These are phyloP conservation scores for Dromococcyx pavoninus DNA, from an alignment of 2,797 vertebrate species.

Conservation along the genomic window DNA sequence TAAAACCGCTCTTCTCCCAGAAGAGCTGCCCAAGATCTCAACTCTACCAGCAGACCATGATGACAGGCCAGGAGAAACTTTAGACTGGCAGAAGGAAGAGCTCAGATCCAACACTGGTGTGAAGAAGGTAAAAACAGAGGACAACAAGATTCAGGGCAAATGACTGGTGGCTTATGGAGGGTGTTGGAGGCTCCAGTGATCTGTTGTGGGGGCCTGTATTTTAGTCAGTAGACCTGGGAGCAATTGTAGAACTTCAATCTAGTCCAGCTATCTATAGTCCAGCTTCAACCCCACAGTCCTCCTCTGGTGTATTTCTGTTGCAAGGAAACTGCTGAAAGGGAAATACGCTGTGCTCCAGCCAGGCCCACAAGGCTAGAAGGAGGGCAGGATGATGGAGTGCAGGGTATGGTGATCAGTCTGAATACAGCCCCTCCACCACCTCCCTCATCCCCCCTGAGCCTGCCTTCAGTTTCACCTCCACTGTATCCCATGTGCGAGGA, in stretches of 20 bases:
- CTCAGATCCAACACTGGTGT: neutral
- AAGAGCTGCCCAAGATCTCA: neutral
- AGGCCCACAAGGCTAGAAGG: neutral
- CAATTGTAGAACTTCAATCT: neutral
- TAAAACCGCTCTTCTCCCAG: neutral
- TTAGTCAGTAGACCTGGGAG: neutral
- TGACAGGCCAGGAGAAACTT: accelerated
- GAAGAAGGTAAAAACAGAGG: neutral
- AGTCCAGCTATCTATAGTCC: neutral
- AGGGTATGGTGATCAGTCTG: neutral
- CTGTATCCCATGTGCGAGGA: accelerated
- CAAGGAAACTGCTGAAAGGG: neutral
- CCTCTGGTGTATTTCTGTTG: neutral
- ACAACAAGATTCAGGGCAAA: neutral
- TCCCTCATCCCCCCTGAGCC: neutral
- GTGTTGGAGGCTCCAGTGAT: neutral
- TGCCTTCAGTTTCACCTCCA: neutral
- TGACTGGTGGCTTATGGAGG: neutral
- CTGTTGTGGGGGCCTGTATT: neutral
- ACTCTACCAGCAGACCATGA: neutral
- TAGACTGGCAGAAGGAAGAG: neutral
- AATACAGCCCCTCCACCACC: neutral
- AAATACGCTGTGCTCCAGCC: neutral
- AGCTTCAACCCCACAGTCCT: neutral
- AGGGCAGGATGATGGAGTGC: neutral